These are phyloP conservation scores for Carapus acus DNA, from an alignment of 2,797 vertebrate genomes.

Conservation along the genomic window DNA sequence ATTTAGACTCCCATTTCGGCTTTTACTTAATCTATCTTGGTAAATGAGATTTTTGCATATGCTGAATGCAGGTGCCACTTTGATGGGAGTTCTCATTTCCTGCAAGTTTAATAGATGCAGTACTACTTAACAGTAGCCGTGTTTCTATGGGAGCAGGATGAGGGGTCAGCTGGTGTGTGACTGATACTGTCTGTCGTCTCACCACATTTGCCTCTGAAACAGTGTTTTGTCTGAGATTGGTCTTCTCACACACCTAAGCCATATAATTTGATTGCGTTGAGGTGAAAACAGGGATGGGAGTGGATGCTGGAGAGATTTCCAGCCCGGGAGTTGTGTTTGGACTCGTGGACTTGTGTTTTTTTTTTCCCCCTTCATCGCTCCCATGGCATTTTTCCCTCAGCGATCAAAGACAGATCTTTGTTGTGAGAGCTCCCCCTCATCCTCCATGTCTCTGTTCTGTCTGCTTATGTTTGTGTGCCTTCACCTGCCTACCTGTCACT, in stretches of 20 bases:
- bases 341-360: constrained; percentile 24
- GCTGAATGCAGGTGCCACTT: constrained; percentile 8
- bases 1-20: constrained; percentile 5
- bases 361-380: constrained; percentile 39
- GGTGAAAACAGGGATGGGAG: constrained; percentile 40
- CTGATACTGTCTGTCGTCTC: constrained; percentile 25
- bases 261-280: constrained; percentile 52
- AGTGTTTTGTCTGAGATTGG: constrained; percentile 47
- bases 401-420: constrained; percentile 11
- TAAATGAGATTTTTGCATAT: constrained; percentile 6
- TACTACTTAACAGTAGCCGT: constrained; percentile 9
- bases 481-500: constrained; percentile 37
- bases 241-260: constrained; percentile 63
- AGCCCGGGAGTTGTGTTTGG: constrained; percentile 26
- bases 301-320: constrained; percentile 25
- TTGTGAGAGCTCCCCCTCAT: constrained; percentile 36
- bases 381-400: constrained; percentile 8
- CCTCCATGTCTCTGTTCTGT: constrained; percentile 42
- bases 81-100: constrained; percentile 12
- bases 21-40: constrained; percentile 9
- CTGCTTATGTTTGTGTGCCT: constrained; percentile 55
- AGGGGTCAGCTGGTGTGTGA: constrained; percentile 18
- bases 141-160: constrained; percentile 14
- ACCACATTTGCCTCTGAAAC: constrained; percentile 35
- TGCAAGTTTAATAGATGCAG: constrained; percentile 14